Conservation (phyloP, 2,797 vertebrate genomes). For the Cryptoblepharus egeriae region DNA sequence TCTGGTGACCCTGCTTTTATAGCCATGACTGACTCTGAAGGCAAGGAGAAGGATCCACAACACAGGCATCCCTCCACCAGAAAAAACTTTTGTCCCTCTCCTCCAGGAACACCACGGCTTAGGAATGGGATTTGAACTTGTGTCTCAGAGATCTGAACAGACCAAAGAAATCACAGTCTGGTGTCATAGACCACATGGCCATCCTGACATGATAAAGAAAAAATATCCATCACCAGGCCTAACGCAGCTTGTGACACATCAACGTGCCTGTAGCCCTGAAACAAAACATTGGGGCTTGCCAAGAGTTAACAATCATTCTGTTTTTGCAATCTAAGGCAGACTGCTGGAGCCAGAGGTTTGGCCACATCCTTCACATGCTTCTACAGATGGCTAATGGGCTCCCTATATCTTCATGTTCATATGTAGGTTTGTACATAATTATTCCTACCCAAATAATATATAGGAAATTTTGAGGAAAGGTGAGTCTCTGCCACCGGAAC, state of each 20-base stretch:
- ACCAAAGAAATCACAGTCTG: background rate
- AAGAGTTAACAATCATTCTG: background rate
- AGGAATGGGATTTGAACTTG: background rate
- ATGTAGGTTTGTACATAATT: background rate
- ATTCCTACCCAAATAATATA: background rate
- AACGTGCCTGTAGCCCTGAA: background rate
- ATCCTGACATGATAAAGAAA: background rate
- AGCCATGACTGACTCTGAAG: too few relatives aligned
- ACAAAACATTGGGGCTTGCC: background rate
- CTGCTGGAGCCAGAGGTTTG: background rate
- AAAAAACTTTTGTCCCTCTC: too few relatives aligned
- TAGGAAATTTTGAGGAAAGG: background rate
- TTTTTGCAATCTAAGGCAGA: too few relatives aligned
- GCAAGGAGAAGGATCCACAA: too few relatives aligned
- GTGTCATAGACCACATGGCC: too few relatives aligned
- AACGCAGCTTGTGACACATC: too few relatives aligned
- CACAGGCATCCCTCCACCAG: too few relatives aligned
- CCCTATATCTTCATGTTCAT: background rate
- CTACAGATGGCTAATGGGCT: background rate
- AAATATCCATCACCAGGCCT: background rate
- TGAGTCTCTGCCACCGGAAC: too few relatives aligned
- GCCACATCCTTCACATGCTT: background rate
- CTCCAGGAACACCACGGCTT: too few relatives aligned
- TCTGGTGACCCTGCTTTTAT: too few relatives aligned
- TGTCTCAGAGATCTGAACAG: background rate